Evolutionary conservation across 2,113 vertebrate species (phyloP), one percentile per base, ranked within the genome.

Genomic region (Albula goreensis): DNA sequence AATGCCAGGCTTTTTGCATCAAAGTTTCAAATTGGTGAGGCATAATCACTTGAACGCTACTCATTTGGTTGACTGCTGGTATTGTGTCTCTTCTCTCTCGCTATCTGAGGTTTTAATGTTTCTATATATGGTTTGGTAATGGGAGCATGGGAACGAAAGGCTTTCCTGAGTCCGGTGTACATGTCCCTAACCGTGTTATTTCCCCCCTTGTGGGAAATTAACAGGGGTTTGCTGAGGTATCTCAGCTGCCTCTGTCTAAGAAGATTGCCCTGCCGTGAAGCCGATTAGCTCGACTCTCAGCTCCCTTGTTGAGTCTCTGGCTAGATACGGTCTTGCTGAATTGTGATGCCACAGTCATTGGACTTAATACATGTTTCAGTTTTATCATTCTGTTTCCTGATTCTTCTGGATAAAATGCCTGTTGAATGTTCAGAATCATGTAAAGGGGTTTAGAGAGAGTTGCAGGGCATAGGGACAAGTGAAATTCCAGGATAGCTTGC

Each of bases 251-350:
- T 74, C 52, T 22, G 7, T 19, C 74, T 85, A n/a, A 50, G 53
- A 5, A 3, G 83, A 77, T 79, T 79, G 17, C 4, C 25, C 52
- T 41, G 0, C 52, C 4, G 52, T 11, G 31, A 79, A 80, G 53
- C 84, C 17, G 77, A 85, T 85, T 80, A 60, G 19, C n/a, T 8
- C 52, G 74, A 52, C 15, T 41, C 82, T 79, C 31, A 78, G 74
- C 83, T 41, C 60, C 9, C 49, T 41, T 78, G 22, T n/a, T 7
- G 17, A 25, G 49, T 50, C 63, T 51, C 19, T 11, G 6, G 52
- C 13, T 50, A 31, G n/a, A n/a, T 25, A 78, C 15, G 51, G 84
- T 49, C 15, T 25, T 48, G 77, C 84, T 78, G 70, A 74, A 74
- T 2, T 22, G 17, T 66, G 22, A 31, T 70, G 70, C 6, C 22